Evolutionary conservation across 2,797 vertebrate genomes (phyloP).

Genomic region (Eupleurogrammus muticus): DNA sequence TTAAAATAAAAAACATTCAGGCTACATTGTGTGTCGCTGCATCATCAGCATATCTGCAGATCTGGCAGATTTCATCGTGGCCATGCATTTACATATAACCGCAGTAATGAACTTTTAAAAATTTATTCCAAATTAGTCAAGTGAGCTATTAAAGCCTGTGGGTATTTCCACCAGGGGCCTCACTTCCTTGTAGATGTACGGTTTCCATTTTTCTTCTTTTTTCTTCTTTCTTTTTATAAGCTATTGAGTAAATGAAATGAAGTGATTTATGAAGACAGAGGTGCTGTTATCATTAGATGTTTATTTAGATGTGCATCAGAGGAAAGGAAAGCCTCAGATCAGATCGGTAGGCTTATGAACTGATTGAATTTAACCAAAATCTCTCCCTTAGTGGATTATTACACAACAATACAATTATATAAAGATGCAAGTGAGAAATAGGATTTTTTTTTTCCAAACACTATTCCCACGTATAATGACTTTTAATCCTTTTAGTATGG

Average conservation of each 20-base stretch:
- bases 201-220: conserved; percentile 24
- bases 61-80: conserved; percentile 75
- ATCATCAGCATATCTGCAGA: conserved; percentile 85
- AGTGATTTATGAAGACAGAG: conserved; percentile 51
- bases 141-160: conserved; percentile 76
- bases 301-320: conserved; percentile 64
- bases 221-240: conserved; percentile 10
- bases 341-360: conserved; percentile 42
- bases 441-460: conserved; percentile 2
- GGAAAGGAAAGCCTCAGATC: conserved; percentile 61
- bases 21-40: conserved; percentile 63
- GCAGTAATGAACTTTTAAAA: conserved; percentile 82
- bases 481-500: conserved; percentile 10
- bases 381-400: conserved; percentile 65
- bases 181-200: conserved; percentile 32
- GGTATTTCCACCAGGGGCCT: conserved; percentile 66
- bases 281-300: conserved; percentile 47
- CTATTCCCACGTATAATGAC: not conserved
- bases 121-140: conserved; percentile 82
- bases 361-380: conserved; percentile 66
- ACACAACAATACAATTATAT: conserved; percentile 24
- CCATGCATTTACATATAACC: conserved; percentile 81
- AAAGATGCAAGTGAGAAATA: conserved; percentile 18
- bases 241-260: conserved; percentile 43
- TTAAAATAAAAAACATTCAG: conserved; percentile 83